Base-by-base conservation (phyloP, 2,888 invertebrate species). In the Cephus nigrinus region DNA sequence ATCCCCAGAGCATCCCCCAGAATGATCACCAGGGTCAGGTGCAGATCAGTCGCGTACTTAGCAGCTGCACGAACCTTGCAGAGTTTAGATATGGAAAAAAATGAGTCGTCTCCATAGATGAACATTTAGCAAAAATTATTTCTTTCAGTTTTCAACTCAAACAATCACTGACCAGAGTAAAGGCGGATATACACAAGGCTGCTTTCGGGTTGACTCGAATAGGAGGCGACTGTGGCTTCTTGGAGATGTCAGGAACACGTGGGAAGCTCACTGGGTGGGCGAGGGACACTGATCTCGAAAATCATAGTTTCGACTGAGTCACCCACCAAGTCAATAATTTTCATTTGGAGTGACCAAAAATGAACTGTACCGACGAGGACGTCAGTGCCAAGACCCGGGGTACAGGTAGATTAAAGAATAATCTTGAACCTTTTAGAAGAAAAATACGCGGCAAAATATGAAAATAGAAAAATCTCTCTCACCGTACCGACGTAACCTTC, bases 11-110 rank as follows among this genome's bases (percentile, higher is more conserved):
- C 31, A 32, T 33, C 31, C 15, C 71, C 9, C 30, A 79, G 55
- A 36, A 77, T 76, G 82, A 81, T 81, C 40, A 32, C 35, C 23
- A 23, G 78, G 78, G 81, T 86, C 86, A 85, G 86, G 85, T 86
- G 86, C 81, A 34, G 77, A 79, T 80, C 86, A 77, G 74, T 77
- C 84, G 78, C 81, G 81, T 80, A 80, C 1, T 81, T 79, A 76
- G 79, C 86, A 84, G 84, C 81, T 83, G 86, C 79, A 74, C n/a
- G 79, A 75, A 68, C 5, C 11, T 31, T 15, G 1, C 5, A 55
- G 15, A 55, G 23, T 5, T 55, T 55, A 23, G 40, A 55, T 23
- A 5, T 23, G 2, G 40, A 40, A 40, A 5, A 40, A 40, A 23
- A 0, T 15, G 5, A 5, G 23, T 9, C 5, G 5, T 15, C 2